phyloP scores from a whole-genome alignment of 1,140 invertebrate genomes.

The Muscidifurax raptorellus region DNA sequence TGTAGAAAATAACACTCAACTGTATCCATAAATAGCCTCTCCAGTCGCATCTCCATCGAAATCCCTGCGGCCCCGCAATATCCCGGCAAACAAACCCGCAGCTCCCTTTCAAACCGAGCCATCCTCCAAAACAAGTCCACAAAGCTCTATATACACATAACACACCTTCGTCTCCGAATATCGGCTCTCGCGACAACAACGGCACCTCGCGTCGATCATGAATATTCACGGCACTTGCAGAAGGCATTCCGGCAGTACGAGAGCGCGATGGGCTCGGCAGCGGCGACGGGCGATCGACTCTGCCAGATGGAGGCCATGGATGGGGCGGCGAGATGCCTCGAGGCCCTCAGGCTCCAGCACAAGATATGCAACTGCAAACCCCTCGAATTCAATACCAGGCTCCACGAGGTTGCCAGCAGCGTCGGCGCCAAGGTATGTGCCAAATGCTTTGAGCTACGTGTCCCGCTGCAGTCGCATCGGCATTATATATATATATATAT shows the following conservation, averaged over 20 bases:
- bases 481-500: no score
- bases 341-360: constrained; percentile 84
- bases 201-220: background rate
- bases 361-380: constrained; percentile 90
- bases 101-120: no score
- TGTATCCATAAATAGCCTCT: no score
- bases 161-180: no score
- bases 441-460: background rate
- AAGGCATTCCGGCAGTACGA: constrained; percentile 87
- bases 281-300: constrained; percentile 85
- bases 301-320: constrained; percentile 93
- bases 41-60: no score
- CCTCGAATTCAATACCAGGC: constrained; percentile 87
- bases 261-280: constrained; percentile 87
- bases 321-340: constrained; percentile 86
- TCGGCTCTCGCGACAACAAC: background rate
- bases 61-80: no score
- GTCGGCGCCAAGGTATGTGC: constrained; percentile 84
- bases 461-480: no score
- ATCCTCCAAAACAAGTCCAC: background rate
- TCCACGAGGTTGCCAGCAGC: constrained; percentile 86
- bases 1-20: no score
- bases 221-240: constrained; percentile 64
- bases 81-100: no score
- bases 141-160: no score